Base-by-base conservation (phyloP, 1,140 invertebrate species). In the Leucophenga varia region DNA sequence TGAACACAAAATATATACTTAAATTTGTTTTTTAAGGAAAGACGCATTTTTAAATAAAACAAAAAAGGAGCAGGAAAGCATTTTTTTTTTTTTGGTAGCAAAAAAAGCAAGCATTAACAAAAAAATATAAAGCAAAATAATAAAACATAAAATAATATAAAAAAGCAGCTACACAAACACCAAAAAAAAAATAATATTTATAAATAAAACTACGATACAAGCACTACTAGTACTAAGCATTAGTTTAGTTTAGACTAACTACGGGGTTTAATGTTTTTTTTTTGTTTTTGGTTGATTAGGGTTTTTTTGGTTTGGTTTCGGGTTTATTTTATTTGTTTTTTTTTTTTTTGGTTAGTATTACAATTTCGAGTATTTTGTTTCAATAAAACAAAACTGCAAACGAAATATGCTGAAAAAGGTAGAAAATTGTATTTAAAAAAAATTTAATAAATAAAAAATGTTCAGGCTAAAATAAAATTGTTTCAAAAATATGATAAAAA, bases 371-470 rank as follows among this genome's bases (percentile, higher is more conserved):
- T 54, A 51, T 50, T 39, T 32, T 31, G 49, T 46, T 34, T 10
- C 16, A n/a, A n/a, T 34, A 47, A 59, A 64, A 61, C 37, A 59
- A 57, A 68, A 67, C 63, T 67, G 63, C 56, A 67, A 67, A 67
- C 64, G 43, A 67, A 68, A 38, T 39, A 67, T 67, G 63, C 64
- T 67, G 64, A 69, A 69, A 69, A 69, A 69, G 59, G 65, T 65
- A 69, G 65, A 69, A 69, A 69, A 59, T 69, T 55, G 43, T 50
- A 60, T 60, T 69, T 63, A 70, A 68, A 65, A 38, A 51, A 69
- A 53, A 46, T 51, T 39, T 52, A 52, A 58, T 43, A 53, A 52
- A 51, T 55, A 61, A 51, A 52, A 48, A 36, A 47, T 54, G 22
- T 14, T 34, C 39, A 38, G 10, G 43, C 47, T 39, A 32, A 47